phyloP scores from a whole-genome alignment of 2,113 vertebrate species.

The Thamnophis sirtalis region DNA sequence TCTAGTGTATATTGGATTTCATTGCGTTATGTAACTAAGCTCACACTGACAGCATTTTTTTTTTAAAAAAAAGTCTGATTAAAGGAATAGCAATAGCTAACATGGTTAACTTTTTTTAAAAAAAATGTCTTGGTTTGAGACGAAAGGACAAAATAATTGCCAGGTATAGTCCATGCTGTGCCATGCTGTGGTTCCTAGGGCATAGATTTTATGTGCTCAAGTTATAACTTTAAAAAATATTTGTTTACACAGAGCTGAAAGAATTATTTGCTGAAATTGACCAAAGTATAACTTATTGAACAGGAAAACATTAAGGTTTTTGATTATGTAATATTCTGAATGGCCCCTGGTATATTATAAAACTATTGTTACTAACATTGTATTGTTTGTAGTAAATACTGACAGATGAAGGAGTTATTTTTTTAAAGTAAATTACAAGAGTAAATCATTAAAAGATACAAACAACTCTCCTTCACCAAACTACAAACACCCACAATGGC shows the following conservation, averaged over 20 bases:
- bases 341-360: conserved; percentile 74
- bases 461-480: conserved; percentile 74
- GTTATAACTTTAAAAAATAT: conserved; percentile 52
- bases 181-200: conserved; percentile 12
- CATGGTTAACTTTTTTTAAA: neutral
- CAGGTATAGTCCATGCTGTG: accelerated
- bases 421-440: conserved; percentile 71
- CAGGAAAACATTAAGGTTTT: conserved; percentile 66
- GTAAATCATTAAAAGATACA: conserved; percentile 75
- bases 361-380: conserved; percentile 73
- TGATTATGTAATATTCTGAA: conserved; percentile 68
- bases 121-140: neutral
- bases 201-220: conserved; percentile 42
- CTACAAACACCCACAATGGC: conserved; percentile 65
- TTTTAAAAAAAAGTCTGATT: conserved; percentile 12
- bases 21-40: conserved; percentile 9
- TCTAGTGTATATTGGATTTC: conserved; percentile 8
- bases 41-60: neutral
- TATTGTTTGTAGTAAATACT: conserved; percentile 68
- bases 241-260: conserved; percentile 54
- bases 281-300: conserved; percentile 62
- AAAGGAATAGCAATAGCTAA: neutral
- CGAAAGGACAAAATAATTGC: conserved; percentile 7
- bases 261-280: conserved; percentile 62
- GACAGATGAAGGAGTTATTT: conserved; percentile 75